Evolutionary conservation across 2,888 invertebrate species (phyloP).

Genomic region (Macaria notata): DNA sequence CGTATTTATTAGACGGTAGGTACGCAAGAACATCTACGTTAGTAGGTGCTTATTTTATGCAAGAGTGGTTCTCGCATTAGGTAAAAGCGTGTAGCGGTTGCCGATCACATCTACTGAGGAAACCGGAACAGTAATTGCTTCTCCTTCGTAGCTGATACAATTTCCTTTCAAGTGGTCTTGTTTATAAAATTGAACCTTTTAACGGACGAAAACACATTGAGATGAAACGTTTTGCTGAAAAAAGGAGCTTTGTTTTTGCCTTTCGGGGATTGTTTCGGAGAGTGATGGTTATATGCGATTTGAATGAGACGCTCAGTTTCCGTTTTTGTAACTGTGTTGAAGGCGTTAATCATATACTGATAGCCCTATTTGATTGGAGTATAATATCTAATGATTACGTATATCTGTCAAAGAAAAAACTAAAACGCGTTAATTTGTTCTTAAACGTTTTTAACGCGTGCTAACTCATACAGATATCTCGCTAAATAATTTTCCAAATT

Average conservation of each 20-base stretch:
- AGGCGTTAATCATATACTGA: too few species aligned
- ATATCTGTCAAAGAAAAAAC: too few species aligned
- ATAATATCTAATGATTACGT: too few species aligned
- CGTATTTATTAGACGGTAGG: constrained; percentile 13
- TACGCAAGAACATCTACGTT: constrained; percentile 4
- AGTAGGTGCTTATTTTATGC: constrained; percentile 18
- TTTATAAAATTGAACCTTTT: constrained; percentile 20
- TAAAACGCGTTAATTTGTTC: too few species aligned
- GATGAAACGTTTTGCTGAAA: constrained; percentile 22
- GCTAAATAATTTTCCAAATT: too few species aligned
- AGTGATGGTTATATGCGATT: too few species aligned
- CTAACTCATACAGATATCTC: too few species aligned
- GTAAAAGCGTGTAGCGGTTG: constrained; percentile 24
- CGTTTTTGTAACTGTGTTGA: too few species aligned
- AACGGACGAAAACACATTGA: constrained; percentile 8
- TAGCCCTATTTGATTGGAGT: too few species aligned
- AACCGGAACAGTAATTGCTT: constrained; percentile 30
- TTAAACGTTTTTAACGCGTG: too few species aligned
- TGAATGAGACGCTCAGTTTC: too few species aligned
- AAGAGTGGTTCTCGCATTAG: constrained; percentile 20
- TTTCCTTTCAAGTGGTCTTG: constrained; percentile 26
- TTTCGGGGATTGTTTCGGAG: not conserved
- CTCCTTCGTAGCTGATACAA: constrained; percentile 23
- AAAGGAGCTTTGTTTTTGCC: not conserved
- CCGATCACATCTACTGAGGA: constrained; percentile 23